phyloP scores from a whole-genome alignment of 2,113 vertebrate species.

The Pachycephala philippinensis region DNA sequence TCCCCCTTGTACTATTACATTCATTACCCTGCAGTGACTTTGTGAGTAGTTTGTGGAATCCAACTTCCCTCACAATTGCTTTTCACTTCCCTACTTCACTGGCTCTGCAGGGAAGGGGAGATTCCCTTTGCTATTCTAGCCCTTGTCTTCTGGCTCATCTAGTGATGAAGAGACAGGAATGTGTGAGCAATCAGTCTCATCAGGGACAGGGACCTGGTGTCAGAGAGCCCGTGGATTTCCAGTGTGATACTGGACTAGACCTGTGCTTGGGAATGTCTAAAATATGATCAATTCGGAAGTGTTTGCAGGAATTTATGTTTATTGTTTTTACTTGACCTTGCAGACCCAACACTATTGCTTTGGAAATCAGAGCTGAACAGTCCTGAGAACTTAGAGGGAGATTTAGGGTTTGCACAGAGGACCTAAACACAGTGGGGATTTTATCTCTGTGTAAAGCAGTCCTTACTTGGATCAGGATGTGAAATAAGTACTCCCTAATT shows the following conservation, averaged over 20 bases:
- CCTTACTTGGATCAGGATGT: neutral
- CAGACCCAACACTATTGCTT: neutral
- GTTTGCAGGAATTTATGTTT: neutral
- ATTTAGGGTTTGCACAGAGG: neutral
- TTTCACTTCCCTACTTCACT: neutral
- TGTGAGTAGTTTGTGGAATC: neutral
- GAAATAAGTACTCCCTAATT: neutral
- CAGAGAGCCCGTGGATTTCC: neutral
- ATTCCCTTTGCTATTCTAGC: neutral
- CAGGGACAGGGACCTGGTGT: neutral
- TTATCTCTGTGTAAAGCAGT: neutral
- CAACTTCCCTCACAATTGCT: neutral
- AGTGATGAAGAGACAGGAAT: neutral
- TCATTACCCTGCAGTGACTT: neutral
- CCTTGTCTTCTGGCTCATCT: neutral
- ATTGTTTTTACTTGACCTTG: neutral
- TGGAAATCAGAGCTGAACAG: neutral
- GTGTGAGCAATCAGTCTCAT: neutral
- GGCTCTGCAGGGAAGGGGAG: neutral
- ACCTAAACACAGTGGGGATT: neutral
- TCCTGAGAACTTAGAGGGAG: neutral
- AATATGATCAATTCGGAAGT: neutral
- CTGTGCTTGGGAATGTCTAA: neutral
- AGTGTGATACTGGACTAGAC: neutral
- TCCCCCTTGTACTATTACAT: neutral